Evolutionary conservation across 1,140 invertebrate genomes (phyloP).

Genomic region (Diachasma alloeum): DNA sequence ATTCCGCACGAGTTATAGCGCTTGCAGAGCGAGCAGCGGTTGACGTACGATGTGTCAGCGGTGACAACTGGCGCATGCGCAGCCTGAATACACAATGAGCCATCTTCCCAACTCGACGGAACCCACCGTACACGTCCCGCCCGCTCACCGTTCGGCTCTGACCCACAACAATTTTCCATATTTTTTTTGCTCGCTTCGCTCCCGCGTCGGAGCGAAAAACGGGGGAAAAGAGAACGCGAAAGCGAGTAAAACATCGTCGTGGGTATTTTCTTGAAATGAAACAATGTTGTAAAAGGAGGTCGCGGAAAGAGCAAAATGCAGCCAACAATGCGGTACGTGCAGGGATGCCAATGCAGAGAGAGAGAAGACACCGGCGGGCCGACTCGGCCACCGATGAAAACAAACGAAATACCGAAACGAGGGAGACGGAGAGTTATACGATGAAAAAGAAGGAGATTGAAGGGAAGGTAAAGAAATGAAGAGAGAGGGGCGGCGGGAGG

Average conservation of each 20-base stretch:
- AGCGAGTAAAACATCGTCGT: slow-evolving; percentile 5
- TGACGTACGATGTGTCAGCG: slow-evolving; percentile 66
- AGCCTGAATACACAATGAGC: slow-evolving; percentile 62
- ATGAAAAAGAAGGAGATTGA: slow-evolving; percentile 20
- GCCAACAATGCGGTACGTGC: slow-evolving; percentile 45
- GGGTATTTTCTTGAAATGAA: slow-evolving; percentile 24
- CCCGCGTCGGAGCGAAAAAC: slow-evolving; percentile 5
- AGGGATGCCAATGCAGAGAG: slow-evolving; percentile 34
- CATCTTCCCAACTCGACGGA: slow-evolving; percentile 20
- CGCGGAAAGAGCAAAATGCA: slow-evolving; percentile 38
- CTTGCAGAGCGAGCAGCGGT: slow-evolving; percentile 50
- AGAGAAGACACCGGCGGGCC: slow-evolving; percentile 15
- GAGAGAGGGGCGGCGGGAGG: slow-evolving; percentile 27
- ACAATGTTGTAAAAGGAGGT: slow-evolving; percentile 42
- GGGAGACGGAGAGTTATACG: slow-evolving; percentile 25
- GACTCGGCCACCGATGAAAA: slow-evolving; percentile 44
- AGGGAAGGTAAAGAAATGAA: slow-evolving; percentile 31
- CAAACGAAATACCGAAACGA: slow-evolving; percentile 62
- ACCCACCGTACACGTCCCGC: not conserved
- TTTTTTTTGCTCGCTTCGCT: not conserved
- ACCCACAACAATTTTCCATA: not conserved
- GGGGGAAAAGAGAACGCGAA: not conserved
- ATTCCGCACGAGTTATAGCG: slow-evolving; percentile 43
- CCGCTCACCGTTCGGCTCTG: not conserved
- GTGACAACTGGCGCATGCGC: slow-evolving; percentile 65